A percentile compares a stretch with the other conserved stretches of the same genome.
These are phyloP conservation scores for Hemichromis elongatus DNA, from an alignment of 2,113 vertebrate genomes.

Conservation along the genomic window DNA sequence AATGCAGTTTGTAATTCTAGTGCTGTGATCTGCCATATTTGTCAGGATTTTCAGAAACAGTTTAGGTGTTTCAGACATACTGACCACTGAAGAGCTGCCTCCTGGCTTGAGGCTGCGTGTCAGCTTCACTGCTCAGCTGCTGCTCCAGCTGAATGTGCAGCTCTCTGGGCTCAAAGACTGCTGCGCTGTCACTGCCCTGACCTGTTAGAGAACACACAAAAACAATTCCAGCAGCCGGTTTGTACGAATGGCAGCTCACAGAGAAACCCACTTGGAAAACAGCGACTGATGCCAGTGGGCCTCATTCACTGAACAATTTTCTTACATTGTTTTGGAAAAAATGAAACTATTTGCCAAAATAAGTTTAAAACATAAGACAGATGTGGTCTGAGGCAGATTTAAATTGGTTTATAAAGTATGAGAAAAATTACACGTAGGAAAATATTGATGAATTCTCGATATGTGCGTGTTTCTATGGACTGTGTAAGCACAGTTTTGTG, in stretches of 20 bases:
- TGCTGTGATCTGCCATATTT: background rate
- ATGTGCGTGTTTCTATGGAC: background rate
- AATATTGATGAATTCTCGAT: background rate
- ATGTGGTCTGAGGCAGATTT: background rate
- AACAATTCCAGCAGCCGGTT: background rate
- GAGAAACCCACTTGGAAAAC: background rate
- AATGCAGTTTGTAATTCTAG: background rate
- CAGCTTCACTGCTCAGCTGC: slow-evolving; percentile 44
- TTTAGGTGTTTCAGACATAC: background rate
- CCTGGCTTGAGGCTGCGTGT: slow-evolving; percentile 2
- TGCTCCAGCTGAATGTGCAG: slow-evolving; percentile 69
- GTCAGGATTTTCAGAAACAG: background rate
- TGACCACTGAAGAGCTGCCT: slow-evolving; percentile 69
- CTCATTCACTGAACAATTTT: background rate
- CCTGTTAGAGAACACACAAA: slow-evolving; percentile 25
- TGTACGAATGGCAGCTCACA: background rate
- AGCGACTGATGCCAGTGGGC: background rate
- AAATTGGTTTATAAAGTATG: background rate
- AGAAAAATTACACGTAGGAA: rapidly evolving
- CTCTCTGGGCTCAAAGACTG: slow-evolving; percentile 60
- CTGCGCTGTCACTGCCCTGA: background rate
- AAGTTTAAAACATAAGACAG: background rate
- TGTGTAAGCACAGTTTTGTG: background rate
- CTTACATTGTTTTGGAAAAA: background rate
- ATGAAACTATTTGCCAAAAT: background rate